Evolutionary conservation across 2,113 vertebrate species (phyloP).

Genomic region (Peromyscus leucopus): DNA sequence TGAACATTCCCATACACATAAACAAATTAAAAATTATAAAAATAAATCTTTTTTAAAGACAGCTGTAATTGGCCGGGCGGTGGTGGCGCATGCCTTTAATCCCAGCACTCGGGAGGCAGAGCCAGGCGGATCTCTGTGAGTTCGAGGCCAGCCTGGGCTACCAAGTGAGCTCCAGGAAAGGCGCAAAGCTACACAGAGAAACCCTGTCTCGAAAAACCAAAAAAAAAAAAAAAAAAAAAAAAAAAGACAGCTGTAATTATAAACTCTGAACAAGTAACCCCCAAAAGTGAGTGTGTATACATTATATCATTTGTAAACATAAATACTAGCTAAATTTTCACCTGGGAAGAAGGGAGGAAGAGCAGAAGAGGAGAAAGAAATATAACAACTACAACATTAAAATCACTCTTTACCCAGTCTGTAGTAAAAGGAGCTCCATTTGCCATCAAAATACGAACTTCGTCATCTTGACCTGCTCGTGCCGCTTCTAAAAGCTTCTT

Average conservation of each 20-base stretch:
- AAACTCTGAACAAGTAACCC: conserved; percentile 49
- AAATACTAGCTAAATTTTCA: background rate
- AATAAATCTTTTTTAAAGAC: background rate
- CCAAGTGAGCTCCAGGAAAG: too few species aligned
- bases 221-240: background rate
- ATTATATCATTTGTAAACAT: conserved; percentile 45
- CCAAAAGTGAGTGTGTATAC: background rate
- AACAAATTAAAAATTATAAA: background rate
- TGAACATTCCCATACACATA: background rate
- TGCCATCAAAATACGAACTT: conserved; percentile 95
- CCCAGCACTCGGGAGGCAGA: too few species aligned
- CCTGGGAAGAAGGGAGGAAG: background rate
- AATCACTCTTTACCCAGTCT: conserved; percentile 91
- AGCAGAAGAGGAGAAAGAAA: background rate
- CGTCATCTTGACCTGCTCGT: conserved; percentile 93
- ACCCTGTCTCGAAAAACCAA: too few species aligned
- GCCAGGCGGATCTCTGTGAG: too few species aligned
- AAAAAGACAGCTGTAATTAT: conserved; percentile 21
- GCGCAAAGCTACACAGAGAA: too few species aligned
- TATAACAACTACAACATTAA: background rate
- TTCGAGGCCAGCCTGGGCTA: too few species aligned
- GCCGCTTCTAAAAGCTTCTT: conserved; percentile 96
- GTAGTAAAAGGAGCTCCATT: conserved; percentile 95
- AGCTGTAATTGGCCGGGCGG: too few species aligned
- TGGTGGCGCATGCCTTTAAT: too few species aligned